phyloP scores from a whole-genome alignment of 2,888 invertebrate genomes.

The Ennomos fuscantarius region DNA sequence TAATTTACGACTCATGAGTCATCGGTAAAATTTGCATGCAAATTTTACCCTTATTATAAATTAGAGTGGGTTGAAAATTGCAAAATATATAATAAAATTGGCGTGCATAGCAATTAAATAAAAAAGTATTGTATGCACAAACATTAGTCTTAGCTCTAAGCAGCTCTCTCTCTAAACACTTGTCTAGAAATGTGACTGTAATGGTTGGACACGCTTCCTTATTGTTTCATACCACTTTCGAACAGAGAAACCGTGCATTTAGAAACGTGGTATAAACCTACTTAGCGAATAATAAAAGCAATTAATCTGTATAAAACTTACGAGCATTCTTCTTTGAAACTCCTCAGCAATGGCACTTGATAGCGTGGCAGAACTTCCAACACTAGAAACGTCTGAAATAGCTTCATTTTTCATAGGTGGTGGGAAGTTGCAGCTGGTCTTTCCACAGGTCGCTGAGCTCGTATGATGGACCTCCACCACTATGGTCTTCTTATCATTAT shows the following conservation, averaged over 20 bases:
- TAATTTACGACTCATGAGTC: not conserved
- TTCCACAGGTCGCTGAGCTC: constrained; percentile 63
- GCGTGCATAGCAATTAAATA: too few relatives aligned
- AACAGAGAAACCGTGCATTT: not conserved
- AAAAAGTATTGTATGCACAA: too few relatives aligned
- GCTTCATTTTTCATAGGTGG: constrained; percentile 59
- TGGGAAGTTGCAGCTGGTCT: constrained; percentile 62
- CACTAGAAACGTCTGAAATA: constrained; percentile 64
- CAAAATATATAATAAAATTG: too few relatives aligned
- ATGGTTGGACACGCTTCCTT: too few relatives aligned
- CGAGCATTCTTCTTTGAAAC: constrained; percentile 74
- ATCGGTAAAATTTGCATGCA: too few relatives aligned
- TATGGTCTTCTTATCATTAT: constrained; percentile 86
- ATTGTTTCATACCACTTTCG: constrained; percentile 6
- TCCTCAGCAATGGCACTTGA: constrained; percentile 82
- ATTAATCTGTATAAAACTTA: constrained; percentile 45
- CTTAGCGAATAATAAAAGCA: not conserved
- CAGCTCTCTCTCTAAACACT: too few relatives aligned
- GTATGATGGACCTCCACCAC: constrained; percentile 90
- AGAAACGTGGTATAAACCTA: too few relatives aligned
- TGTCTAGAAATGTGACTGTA: too few relatives aligned
- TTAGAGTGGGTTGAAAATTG: too few relatives aligned
- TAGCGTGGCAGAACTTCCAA: constrained; percentile 72
- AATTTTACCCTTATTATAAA: too few relatives aligned
- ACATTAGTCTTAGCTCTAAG: too few relatives aligned